Percentiles rank a stretch among this genome's conserved stretches.
These are phyloP conservation scores for Stomorhina lunata DNA, from an alignment of 2,888 invertebrate genomes.

Conservation along the genomic window DNA sequence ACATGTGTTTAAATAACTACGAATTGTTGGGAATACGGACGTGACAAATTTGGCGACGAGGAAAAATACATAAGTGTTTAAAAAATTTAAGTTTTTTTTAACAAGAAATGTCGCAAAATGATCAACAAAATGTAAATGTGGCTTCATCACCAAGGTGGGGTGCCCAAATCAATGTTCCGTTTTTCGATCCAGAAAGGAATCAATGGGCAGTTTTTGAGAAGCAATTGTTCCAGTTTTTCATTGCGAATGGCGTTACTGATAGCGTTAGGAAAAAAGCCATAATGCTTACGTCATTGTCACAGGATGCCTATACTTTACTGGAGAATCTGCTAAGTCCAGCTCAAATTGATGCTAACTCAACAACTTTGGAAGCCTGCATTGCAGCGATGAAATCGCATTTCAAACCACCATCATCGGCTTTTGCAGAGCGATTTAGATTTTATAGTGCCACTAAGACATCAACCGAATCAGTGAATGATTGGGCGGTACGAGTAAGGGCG, in stretches of 20 bases:
- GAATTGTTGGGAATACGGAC: too few species aligned
- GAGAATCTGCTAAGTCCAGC: slow-evolving; percentile 56
- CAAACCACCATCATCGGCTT: slow-evolving; percentile 46
- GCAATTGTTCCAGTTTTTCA: slow-evolving; percentile 44
- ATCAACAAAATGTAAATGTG: too few species aligned
- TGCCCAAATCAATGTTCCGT: neutral
- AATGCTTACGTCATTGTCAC: slow-evolving; percentile 35
- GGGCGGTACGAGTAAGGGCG: slow-evolving; percentile 52
- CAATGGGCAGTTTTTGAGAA: slow-evolving; percentile 25
- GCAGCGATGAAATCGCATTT: slow-evolving; percentile 43
- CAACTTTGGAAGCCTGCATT: slow-evolving; percentile 29
- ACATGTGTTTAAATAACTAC: too few species aligned
- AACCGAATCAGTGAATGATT: slow-evolving; percentile 43
- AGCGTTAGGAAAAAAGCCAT: slow-evolving; percentile 52
- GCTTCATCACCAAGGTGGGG: too few species aligned
- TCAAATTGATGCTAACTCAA: slow-evolving; percentile 16
- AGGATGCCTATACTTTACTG: slow-evolving; percentile 44
- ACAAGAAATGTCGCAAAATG: too few species aligned
- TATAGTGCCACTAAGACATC: slow-evolving; percentile 46
- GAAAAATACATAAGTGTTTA: too few species aligned
- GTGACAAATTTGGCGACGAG: too few species aligned
- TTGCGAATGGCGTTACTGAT: slow-evolving; percentile 49
- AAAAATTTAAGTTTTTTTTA: too few species aligned
- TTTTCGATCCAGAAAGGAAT: neutral
- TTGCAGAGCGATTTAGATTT: slow-evolving; percentile 58